Evolutionary conservation across 2,888 invertebrate species (phyloP), one percentile per base, ranked within the genome.

Genomic region (Campoplex nolae): DNA sequence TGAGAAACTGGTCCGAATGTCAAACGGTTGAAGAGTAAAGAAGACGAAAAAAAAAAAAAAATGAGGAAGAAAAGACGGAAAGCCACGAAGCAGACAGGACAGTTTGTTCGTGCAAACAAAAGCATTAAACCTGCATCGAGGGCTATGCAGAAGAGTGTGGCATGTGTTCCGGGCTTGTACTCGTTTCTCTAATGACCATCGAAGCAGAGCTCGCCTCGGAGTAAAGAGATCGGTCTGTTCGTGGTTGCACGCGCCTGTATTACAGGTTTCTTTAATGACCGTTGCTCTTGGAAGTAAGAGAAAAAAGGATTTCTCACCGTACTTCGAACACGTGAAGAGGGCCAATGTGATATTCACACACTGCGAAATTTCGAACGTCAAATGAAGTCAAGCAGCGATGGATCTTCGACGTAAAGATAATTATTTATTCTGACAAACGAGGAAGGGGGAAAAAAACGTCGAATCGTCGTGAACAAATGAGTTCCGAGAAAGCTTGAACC

Each of bases 101-200:
- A n/a, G 68, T 71, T 45, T 74, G 79, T 58, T 79, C 74, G 42
- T 75, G 75, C 79, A 80, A 79, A 75, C 84, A 84, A 68, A 70
- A 62, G 79, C 51, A 28, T 84, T 62, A 23, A 75, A 54, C 51
- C 75, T 73, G 38, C 73, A 73, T 73, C 73, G 35, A 74, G 67
- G 32, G 62, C 62, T 42, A 38, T 28, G 35, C 48, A 35, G 32
- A 23, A 48, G 23, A 28, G 23, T 58, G 48, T 28, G 42, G 58
- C 42, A 62, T 75, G 54, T 82, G 45, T 67, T 48, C 16, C 6
- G n/a, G 48, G n/a, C 45, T 45, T 67, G 73, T 83, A 80, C 86
- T 80, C 79, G 86, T 83, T 83, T 80, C 83, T 79, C 83, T 86
- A 86, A 86, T 86, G 86, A 86, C 75, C 70, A 58, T 79, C 70